Evolutionary conservation across 2,113 vertebrate genomes (phyloP).

Genomic region (Phodopus roborovskii): DNA sequence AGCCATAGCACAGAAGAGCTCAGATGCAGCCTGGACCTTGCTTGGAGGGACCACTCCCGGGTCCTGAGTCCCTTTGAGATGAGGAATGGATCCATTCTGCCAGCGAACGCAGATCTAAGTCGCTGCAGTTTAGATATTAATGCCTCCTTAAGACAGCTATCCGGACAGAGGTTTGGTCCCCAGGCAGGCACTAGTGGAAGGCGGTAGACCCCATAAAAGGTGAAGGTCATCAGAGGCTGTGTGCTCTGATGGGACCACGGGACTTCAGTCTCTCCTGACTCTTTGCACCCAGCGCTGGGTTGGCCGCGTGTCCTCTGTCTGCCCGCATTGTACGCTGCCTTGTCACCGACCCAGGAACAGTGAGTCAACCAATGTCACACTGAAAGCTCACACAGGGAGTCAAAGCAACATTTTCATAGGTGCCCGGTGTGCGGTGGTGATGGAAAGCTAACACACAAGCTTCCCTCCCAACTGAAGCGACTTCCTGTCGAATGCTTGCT

Average conservation of each 20-base stretch:
- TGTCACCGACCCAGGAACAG: not conserved
- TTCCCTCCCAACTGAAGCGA: not conserved
- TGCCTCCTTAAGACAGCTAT: not conserved
- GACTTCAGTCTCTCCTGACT: not conserved
- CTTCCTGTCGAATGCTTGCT: not conserved
- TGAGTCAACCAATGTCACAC: not conserved
- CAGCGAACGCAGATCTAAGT: not conserved
- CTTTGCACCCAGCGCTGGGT: too few relatives aligned
- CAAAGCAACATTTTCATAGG: not conserved
- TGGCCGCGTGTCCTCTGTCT: not conserved
- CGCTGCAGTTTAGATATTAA: not conserved
- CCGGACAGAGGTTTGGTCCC: too few relatives aligned
- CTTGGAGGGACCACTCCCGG: not conserved
- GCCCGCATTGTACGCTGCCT: accelerated
- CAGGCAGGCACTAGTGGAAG: too few relatives aligned
- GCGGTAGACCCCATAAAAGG: not conserved
- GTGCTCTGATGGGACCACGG: not conserved
- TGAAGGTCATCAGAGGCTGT: not conserved
- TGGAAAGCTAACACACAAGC: not conserved
- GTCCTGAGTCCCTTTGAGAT: not conserved
- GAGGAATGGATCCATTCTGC: not conserved
- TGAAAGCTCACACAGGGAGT: not conserved
- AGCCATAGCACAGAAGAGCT: not conserved
- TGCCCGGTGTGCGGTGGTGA: not conserved
- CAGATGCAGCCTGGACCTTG: not conserved